phyloP scores from a whole-genome alignment of 2,888 invertebrate species.

The Tachystola acroxantha region DNA sequence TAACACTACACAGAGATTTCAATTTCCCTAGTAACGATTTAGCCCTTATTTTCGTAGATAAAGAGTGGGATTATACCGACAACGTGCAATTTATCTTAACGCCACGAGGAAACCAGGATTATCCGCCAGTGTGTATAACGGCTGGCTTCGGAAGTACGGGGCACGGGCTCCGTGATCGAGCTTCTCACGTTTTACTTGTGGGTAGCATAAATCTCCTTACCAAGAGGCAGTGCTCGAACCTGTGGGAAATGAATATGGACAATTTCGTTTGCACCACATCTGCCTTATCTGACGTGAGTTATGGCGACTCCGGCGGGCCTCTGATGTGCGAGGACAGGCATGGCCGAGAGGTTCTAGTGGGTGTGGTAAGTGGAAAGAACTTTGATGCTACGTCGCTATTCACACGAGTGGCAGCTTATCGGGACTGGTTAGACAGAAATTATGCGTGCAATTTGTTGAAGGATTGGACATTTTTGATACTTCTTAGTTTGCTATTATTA shows the following conservation, averaged over 20 bases:
- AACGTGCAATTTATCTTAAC: conserved; percentile 10
- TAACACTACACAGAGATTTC: conserved; percentile 23
- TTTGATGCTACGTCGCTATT: conserved; percentile 41
- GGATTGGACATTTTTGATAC: not conserved
- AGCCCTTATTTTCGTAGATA: conserved; percentile 32
- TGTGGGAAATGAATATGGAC: conserved; percentile 53
- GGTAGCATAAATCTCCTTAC: conserved; percentile 35
- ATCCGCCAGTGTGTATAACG: not conserved
- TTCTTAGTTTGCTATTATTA: too few species aligned
- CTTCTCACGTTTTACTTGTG: conserved; percentile 30
- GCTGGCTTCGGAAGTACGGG: conserved; percentile 8
- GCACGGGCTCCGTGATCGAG: not conserved
- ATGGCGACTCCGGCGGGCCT: conserved; percentile 59
- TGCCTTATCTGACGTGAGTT: conserved; percentile 30
- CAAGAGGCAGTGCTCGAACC: conserved; percentile 27
- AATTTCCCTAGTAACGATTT: conserved; percentile 42
- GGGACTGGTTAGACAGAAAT: conserved; percentile 7
- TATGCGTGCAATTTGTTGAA: not conserved
- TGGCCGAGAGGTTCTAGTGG: conserved; percentile 34
- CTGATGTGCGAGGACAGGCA: conserved; percentile 34
- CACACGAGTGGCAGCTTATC: conserved; percentile 30
- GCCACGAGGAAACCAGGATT: not conserved
- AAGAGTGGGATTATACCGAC: conserved; percentile 26
- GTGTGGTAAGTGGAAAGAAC: conserved; percentile 55
- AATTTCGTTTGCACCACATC: conserved; percentile 38